phyloP scores from a whole-genome alignment of 2,797 vertebrate genomes.

The Sorex maritimensis region DNA sequence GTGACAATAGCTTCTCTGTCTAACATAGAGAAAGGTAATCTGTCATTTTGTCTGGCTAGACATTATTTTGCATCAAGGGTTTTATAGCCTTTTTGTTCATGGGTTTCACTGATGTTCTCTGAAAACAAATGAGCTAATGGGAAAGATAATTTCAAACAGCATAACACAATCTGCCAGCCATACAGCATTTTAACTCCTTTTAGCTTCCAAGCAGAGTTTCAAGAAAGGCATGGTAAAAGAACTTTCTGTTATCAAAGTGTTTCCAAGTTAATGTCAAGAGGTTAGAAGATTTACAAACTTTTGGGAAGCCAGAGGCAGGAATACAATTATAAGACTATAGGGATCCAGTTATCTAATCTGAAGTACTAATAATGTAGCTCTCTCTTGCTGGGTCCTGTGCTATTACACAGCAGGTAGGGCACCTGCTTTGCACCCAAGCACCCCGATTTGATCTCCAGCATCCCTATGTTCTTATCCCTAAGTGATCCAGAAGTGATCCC shows the following conservation, averaged over 20 bases:
- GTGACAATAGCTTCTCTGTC: neutral
- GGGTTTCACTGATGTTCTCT: neutral
- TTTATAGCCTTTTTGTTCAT: neutral
- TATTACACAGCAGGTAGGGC: no score
- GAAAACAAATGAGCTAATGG: conserved; percentile 31
- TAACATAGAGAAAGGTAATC: neutral
- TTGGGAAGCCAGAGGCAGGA: neutral
- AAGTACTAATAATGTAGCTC: neutral
- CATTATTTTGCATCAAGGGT: conserved; percentile 26
- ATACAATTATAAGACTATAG: conserved; percentile 1
- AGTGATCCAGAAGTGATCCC: no score
- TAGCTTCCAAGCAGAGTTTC: neutral
- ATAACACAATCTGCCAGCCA: neutral
- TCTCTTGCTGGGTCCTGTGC: no score
- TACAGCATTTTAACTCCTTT: neutral
- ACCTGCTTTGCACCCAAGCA: no score
- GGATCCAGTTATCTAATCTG: no score
- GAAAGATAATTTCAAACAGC: neutral
- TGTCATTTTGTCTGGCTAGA: conserved; percentile 22
- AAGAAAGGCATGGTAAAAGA: neutral
- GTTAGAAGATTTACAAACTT: conserved; percentile 34
- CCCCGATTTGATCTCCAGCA: no score
- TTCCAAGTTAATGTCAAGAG: conserved; percentile 1
- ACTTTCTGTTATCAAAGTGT: conserved; percentile 15
- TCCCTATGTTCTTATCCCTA: no score